Evolutionary conservation across 2,888 invertebrate genomes (phyloP).

Genomic region (Blastobasis adustella): DNA sequence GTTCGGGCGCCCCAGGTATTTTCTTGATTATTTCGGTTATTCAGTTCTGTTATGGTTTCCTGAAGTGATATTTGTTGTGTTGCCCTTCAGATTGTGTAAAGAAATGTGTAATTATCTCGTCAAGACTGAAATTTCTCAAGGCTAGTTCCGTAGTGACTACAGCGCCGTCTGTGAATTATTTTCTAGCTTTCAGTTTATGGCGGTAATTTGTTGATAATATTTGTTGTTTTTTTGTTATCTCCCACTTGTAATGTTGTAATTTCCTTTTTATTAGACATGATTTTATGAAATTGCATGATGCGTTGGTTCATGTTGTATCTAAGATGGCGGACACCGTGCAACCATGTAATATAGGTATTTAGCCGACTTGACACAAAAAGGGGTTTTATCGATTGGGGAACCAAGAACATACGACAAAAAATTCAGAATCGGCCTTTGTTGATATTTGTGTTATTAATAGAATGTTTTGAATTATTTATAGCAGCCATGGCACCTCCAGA

Average conservation of each 20-base stretch:
- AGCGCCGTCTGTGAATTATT: conserved; percentile 56
- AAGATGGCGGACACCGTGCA: conserved; percentile 8
- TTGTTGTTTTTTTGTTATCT: conserved; percentile 14
- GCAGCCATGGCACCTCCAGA: conserved; percentile 13
- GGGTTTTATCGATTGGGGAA: not conserved
- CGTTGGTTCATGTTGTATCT: not conserved
- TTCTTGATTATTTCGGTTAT: not conserved
- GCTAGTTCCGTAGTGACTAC: conserved; percentile 35
- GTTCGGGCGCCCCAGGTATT: conserved; percentile 17
- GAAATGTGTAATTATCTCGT: not conserved
- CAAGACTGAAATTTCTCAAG: not conserved
- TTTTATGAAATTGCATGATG: not conserved
- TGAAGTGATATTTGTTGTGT: not conserved
- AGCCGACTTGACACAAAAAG: not conserved
- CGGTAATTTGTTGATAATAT: conserved; percentile 39
- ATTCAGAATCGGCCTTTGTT: not conserved
- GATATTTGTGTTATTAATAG: not conserved
- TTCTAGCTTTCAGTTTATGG: conserved; percentile 38
- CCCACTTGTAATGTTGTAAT: not conserved
- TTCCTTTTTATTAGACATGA: not conserved
- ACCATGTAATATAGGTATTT: not conserved
- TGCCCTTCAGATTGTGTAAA: not conserved
- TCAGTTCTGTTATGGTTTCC: not conserved
- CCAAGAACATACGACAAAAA: not conserved
- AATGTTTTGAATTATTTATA: not conserved